Evolutionary conservation across 2,797 vertebrate species (phyloP).

Genomic region (Caiman crocodilus): DNA sequence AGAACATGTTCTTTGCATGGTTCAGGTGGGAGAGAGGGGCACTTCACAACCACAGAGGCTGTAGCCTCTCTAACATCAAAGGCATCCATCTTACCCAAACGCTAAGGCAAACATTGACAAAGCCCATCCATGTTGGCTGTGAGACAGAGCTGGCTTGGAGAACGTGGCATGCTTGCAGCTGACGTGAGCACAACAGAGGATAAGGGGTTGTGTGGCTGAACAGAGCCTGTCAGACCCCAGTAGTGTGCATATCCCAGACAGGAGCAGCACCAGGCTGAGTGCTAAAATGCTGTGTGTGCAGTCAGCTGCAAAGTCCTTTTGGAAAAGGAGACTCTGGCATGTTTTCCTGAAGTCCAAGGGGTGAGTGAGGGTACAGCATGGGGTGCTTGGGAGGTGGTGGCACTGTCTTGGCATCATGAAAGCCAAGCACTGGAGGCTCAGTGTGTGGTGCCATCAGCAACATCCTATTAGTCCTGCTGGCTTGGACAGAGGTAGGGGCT

Average conservation of each 20-base stretch:
- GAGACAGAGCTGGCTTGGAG: neutral
- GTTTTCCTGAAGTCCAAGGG: neutral
- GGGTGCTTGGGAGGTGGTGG: neutral
- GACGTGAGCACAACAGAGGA: too few relatives aligned
- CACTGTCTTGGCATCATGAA: neutral
- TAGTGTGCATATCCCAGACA: too few relatives aligned
- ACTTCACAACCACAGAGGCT: too few relatives aligned
- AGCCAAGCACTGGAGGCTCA: neutral
- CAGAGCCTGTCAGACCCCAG: neutral
- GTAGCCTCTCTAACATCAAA: neutral
- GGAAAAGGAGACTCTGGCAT: neutral
- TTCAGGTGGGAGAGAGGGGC: too few relatives aligned
- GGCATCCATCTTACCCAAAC: neutral
- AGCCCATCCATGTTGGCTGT: too few relatives aligned
- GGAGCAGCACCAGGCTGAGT: neutral
- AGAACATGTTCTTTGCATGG: too few relatives aligned
- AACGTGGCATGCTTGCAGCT: too few relatives aligned
- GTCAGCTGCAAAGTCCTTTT: neutral
- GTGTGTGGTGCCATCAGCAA: neutral
- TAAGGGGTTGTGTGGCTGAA: too few relatives aligned
- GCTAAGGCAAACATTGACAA: too few relatives aligned
- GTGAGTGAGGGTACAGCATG: neutral
- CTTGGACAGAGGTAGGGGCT: neutral
- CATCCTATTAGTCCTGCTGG: neutral
- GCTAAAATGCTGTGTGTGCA: neutral